A percentile compares a stretch with the other conserved stretches of the same genome.
These are phyloP conservation scores for Ia io DNA, from an alignment of 2,113 vertebrate genomes.

Conservation along the genomic window DNA sequence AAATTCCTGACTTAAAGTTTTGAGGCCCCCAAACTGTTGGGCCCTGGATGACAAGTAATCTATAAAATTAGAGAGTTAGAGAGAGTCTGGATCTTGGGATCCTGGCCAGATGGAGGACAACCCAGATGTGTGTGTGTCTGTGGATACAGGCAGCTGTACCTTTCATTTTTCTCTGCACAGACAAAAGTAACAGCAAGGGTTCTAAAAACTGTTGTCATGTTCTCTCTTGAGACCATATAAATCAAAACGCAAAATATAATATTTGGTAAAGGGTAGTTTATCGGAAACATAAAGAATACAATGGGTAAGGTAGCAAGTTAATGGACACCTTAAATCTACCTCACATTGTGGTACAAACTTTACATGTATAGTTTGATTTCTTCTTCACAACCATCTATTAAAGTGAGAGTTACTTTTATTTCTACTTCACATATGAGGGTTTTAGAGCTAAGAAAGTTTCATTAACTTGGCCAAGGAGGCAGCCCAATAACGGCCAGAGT, in stretches of 20 bases:
- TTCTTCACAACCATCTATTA: not conserved
- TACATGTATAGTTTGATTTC: not conserved
- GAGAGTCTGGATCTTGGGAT: not conserved
- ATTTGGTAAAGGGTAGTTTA: not conserved
- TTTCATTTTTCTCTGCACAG: not conserved
- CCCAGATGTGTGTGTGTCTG: not conserved
- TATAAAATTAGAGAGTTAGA: not conserved
- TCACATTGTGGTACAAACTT: not conserved
- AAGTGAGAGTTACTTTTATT: not conserved
- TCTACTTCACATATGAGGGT: not conserved
- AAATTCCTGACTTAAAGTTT: not conserved
- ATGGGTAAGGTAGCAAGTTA: not conserved
- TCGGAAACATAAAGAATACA: not conserved
- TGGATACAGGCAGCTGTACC: accelerated
- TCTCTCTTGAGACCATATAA: not conserved
- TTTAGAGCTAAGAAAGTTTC: not conserved
- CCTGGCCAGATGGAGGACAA: not conserved
- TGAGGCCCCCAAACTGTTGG: not conserved
- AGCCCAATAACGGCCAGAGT: not conserved
- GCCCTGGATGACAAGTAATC: not conserved
- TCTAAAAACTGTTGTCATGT: not conserved
- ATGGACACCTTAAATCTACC: not conserved
- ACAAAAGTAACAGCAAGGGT: not conserved
- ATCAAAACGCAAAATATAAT: not conserved
- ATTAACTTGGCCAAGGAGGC: not conserved